Conservation (phyloP, 2,113 vertebrate genomes). For the Setophaga kirtlandii region DNA sequence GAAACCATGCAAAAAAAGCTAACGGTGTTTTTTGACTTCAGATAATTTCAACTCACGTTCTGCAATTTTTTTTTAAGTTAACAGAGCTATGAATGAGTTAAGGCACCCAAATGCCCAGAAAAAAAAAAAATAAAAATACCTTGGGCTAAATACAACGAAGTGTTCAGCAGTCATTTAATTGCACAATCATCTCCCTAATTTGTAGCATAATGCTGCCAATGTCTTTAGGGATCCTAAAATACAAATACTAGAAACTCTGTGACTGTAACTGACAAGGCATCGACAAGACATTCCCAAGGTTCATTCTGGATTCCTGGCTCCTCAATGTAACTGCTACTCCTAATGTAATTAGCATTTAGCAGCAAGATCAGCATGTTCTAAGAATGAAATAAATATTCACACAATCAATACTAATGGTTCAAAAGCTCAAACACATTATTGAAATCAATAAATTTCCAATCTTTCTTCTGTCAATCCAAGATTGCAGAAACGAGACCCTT, state of each 20-base stretch:
- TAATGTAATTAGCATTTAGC: conserved; percentile 56
- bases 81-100: conserved; percentile 47
- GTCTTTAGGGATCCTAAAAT: conserved; percentile 7
- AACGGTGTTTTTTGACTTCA: neutral
- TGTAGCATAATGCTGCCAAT: neutral
- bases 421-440: conserved; percentile 56
- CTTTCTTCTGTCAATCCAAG: conserved; percentile 13
- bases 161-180: conserved; percentile 48
- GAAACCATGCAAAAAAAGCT: neutral
- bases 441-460: conserved; percentile 4
- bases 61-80: neutral
- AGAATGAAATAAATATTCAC: conserved; percentile 60
- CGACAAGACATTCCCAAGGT: conserved; percentile 30
- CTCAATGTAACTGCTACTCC: conserved; percentile 36
- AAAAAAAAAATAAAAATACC: conserved; percentile 9
- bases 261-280: neutral
- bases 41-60: neutral
- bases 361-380: conserved; percentile 46
- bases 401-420: conserved; percentile 64
- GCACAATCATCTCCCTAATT: conserved; percentile 9
- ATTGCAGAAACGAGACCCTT: conserved; percentile 21
- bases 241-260: neutral
- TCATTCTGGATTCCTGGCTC: conserved; percentile 29
- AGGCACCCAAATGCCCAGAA: conserved; percentile 49
- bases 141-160: conserved; percentile 37